These are phyloP conservation scores for Cheiracanthium punctorium DNA, from an alignment of 2,888 invertebrate species.

Conservation along the genomic window DNA sequence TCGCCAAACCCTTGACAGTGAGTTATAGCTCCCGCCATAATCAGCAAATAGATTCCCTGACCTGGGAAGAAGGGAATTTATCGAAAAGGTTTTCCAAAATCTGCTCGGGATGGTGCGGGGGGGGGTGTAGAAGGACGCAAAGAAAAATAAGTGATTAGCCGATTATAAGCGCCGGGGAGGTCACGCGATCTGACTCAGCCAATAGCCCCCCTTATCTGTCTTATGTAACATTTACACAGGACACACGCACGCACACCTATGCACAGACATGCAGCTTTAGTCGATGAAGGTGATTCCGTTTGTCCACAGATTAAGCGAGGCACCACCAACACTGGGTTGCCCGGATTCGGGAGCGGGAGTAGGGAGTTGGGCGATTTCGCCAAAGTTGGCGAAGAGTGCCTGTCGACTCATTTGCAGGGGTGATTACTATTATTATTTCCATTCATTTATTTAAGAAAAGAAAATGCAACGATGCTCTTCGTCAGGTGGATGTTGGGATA, in stretches of 20 bases:
- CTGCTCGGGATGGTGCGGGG: constrained; percentile 5
- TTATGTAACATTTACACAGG: constrained; percentile 63
- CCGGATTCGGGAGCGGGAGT: background rate
- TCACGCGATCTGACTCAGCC: constrained; percentile 55
- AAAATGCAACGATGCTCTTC: too few species aligned
- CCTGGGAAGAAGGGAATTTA: constrained; percentile 31
- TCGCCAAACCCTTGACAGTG: constrained; percentile 52
- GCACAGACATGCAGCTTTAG: constrained; percentile 54
- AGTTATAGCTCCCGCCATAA: constrained; percentile 55
- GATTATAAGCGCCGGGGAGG: constrained; percentile 53
- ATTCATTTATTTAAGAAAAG: too few species aligned
- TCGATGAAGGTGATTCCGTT: constrained; percentile 54
- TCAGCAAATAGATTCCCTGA: constrained; percentile 67
- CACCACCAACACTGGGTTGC: background rate
- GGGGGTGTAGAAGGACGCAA: background rate
- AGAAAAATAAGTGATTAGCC: constrained; percentile 62
- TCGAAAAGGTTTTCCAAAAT: constrained; percentile 52
- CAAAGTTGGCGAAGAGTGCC: constrained; percentile 37
- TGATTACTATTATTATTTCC: too few species aligned
- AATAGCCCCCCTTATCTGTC: constrained; percentile 56
- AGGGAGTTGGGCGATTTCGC: background rate
- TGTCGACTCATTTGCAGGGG: too few species aligned
- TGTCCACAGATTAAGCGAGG: constrained; percentile 58
- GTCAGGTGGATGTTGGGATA: too few species aligned
- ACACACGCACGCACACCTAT: constrained; percentile 39